Conservation (phyloP, 2,888 invertebrate genomes). For the Petrolisthes manimaculis region DNA sequence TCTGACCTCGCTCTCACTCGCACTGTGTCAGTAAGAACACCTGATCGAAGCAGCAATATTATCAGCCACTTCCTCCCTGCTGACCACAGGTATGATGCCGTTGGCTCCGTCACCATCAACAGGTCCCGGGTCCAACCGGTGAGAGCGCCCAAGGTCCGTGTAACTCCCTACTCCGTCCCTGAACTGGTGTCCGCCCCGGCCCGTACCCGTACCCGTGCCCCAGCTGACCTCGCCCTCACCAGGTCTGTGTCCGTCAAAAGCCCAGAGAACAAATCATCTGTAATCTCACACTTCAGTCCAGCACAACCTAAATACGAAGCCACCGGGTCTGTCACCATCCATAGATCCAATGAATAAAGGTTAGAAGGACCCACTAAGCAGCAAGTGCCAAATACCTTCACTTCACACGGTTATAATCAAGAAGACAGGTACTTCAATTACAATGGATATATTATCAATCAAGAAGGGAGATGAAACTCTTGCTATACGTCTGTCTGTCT, state of each 20-base stretch:
- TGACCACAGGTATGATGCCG: constrained; percentile 55
- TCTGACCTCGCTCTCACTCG: constrained; percentile 23
- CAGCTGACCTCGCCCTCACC: constrained; percentile 13
- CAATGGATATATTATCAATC: background rate
- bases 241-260: constrained; percentile 40
- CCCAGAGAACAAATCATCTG: constrained; percentile 19
- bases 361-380: background rate
- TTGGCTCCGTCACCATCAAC: constrained; percentile 54
- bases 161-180: background rate
- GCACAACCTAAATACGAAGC: constrained; percentile 52
- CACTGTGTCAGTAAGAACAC: constrained; percentile 42
- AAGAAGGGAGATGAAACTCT: background rate
- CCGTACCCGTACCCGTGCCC: background rate
- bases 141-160: background rate
- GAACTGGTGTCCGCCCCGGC: background rate
- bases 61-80: constrained; percentile 59
- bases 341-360: background rate
- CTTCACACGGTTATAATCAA: background rate
- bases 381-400: constrained; percentile 8
- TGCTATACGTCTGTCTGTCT: too few species aligned
- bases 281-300: constrained; percentile 47
- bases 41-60: constrained; percentile 28
- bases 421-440: background rate
- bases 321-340: constrained; percentile 49
- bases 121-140: constrained; percentile 7